Evolutionary conservation across 2,888 invertebrate genomes (phyloP), one percentile per base, ranked within the genome.

Genomic region (Cosmorhoe ocellata): DNA sequence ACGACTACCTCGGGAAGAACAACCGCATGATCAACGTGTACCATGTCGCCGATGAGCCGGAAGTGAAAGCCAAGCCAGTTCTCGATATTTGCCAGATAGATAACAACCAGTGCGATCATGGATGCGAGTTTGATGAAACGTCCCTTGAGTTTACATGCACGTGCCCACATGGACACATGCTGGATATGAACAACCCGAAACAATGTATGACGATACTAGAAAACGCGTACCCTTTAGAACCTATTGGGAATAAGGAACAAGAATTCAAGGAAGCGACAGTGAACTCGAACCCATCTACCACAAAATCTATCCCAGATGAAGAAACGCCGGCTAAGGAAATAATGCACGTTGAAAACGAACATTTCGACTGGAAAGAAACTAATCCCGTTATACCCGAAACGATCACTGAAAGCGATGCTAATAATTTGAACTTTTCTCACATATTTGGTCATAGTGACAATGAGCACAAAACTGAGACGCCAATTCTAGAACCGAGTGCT

Each of bases 81-180:
- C 76, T 93, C 13, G 93, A 95, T 78, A 76, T 92, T 50, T 96
- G 94, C 76, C 91, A 93, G 78, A 91, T 93, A 46, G 91, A 92
- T 56, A 93, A 92, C 53, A 90, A 93, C 58, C 83, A 90, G 38
- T 96, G 96, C 69, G 92, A 94, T 59, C 89, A 94, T 59, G 86
- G 81, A 8, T 96, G 96, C 73, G 80, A 85, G 43, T 95, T 94
- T 67, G 92, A 95, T 73, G 93, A 93, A 66, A 69, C 71, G 1
- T 78, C 83, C 14, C 89, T 93, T 47, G 91, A 92, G 39, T 95
- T 95, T 69, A 79, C 78, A 24, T 96, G 96, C 71, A 86, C 79
- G 2, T 96, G 95, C 72, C 92, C 92, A 7, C 75, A 81, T 30
- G 92, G 91, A 24, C 79, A 85, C 69, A 83, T 88, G 9, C 54